These are phyloP conservation scores for Euura saliciscinereae DNA, from an alignment of 1,140 invertebrate species.

Conservation along the genomic window DNA sequence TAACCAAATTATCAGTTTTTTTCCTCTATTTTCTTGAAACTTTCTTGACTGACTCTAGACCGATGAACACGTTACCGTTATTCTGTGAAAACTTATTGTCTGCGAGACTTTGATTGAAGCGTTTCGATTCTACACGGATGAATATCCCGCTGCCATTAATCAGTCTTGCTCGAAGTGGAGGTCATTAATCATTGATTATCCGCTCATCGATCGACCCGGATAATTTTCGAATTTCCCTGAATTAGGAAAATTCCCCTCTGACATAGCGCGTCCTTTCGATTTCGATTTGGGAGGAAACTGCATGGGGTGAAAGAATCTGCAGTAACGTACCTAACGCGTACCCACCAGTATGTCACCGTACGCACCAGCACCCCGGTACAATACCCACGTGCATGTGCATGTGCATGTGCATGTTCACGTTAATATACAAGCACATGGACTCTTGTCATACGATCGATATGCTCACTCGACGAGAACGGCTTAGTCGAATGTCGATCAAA, in stretches of 20 bases:
- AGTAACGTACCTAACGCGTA: conserved; percentile 18
- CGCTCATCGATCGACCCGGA: conserved; percentile 48
- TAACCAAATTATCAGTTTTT: not conserved
- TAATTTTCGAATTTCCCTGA: conserved; percentile 53
- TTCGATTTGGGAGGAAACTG: not conserved
- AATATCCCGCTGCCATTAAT: not conserved
- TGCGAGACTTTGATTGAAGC: not conserved
- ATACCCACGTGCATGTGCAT: conserved; percentile 30
- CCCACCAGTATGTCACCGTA: conserved; percentile 58
- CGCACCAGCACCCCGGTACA: conserved; percentile 52
- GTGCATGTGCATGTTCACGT: not conserved
- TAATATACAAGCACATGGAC: not conserved
- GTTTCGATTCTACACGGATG: too few relatives aligned
- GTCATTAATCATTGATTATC: conserved; percentile 54
- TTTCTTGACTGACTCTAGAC: too few relatives aligned
- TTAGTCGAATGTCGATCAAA: conserved; percentile 47
- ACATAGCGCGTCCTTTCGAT: conserved; percentile 18
- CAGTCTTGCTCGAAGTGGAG: not conserved
- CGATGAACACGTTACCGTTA: too few relatives aligned
- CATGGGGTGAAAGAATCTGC: not conserved
- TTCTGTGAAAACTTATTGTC: too few relatives aligned
- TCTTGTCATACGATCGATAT: conserved; percentile 50
- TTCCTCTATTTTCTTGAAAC: too few relatives aligned
- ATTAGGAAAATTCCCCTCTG: conserved; percentile 37
- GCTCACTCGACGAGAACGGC: conserved; percentile 50